Evolutionary conservation across 2,888 invertebrate genomes (phyloP).

Genomic region (Dasypolia templi): DNA sequence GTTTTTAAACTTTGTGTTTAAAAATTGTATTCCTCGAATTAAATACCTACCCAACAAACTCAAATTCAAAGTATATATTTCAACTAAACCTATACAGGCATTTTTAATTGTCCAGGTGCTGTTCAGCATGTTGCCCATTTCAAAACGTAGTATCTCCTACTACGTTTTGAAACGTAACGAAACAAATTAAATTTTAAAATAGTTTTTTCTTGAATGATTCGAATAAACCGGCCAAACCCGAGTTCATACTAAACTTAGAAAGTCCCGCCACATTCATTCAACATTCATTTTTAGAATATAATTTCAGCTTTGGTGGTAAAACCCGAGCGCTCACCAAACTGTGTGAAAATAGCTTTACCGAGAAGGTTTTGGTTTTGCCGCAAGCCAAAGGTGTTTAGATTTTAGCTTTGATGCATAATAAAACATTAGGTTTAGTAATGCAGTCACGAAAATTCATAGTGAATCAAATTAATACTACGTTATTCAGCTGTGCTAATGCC

Average conservation of each 20-base stretch:
- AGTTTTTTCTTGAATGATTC: neutral
- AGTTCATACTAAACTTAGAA: neutral
- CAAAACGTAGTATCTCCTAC: too few relatives aligned
- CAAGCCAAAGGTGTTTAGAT: neutral
- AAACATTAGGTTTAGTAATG: neutral
- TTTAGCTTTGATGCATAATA: neutral
- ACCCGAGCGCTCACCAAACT: neutral
- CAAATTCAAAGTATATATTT: too few relatives aligned
- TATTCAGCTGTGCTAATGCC: neutral
- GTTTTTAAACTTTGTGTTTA: too few relatives aligned
- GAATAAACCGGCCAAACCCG: neutral
- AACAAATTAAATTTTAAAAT: too few relatives aligned
- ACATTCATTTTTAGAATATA: conserved; percentile 14
- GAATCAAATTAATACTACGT: neutral
- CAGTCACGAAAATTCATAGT: neutral
- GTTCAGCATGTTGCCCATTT: too few relatives aligned
- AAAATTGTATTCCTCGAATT: too few relatives aligned
- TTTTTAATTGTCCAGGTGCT: too few relatives aligned
- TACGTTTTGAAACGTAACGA: too few relatives aligned
- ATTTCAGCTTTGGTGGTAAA: neutral
- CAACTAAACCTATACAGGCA: too few relatives aligned
- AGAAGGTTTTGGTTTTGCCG: neutral
- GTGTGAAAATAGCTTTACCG: conserved; percentile 13
- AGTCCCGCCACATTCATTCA: neutral
- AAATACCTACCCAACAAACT: too few relatives aligned